phyloP scores from a whole-genome alignment of 1,140 invertebrate genomes.

The Diachasmimorpha longicaudata region DNA sequence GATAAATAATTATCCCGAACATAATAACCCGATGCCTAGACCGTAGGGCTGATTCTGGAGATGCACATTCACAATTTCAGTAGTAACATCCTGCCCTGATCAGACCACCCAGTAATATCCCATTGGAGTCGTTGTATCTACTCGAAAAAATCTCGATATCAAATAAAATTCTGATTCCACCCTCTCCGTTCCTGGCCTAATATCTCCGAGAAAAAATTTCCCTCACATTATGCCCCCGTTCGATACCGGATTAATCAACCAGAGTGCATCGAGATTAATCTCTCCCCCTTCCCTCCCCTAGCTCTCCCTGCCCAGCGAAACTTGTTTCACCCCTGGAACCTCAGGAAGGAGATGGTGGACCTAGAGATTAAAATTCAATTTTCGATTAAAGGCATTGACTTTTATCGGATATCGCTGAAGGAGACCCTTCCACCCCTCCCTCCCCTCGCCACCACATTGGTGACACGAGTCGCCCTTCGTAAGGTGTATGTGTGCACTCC shows the following conservation, averaged over 20 bases:
- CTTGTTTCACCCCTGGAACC: conserved; percentile 3
- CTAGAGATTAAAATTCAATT: conserved; percentile 10
- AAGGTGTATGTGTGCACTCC: not conserved
- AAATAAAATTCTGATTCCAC: too few species aligned
- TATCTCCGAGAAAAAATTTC: not conserved
- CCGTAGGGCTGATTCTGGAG: too few species aligned
- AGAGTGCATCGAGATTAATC: not conserved
- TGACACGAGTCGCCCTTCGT: not conserved
- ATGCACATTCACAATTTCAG: too few species aligned
- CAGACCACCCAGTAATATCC: too few species aligned
- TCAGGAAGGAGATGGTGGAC: not conserved
- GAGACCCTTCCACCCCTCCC: not conserved
- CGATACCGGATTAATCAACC: not conserved
- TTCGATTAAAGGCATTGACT: conserved; percentile 10
- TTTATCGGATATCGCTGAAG: conserved; percentile 3
- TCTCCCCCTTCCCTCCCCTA: too few species aligned
- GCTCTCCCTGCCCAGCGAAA: not conserved
- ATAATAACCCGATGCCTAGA: too few species aligned
- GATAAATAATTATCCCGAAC: too few species aligned
- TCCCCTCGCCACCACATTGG: not conserved
- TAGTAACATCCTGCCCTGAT: too few species aligned
- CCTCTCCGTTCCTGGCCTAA: too few species aligned
- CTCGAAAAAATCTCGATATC: too few species aligned
- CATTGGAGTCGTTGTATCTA: too few species aligned
- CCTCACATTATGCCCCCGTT: not conserved